phyloP scores from a whole-genome alignment of 2,888 invertebrate genomes.

The Catocala fraxini region DNA sequence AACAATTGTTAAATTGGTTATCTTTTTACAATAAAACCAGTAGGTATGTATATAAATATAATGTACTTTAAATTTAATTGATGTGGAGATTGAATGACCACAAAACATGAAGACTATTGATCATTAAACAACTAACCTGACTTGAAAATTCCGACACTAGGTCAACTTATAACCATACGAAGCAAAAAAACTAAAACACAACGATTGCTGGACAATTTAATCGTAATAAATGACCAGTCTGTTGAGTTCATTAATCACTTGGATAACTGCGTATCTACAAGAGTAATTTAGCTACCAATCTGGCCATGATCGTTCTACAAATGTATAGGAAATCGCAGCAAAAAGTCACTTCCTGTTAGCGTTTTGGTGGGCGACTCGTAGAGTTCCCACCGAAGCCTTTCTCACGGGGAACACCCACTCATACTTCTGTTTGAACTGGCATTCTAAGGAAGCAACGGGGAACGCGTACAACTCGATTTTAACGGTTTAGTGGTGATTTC shows the following conservation, averaged over 20 bases:
- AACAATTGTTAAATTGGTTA: no score
- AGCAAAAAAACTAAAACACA: no score
- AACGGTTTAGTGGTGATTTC: not conserved
- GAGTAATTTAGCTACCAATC: slow-evolving; percentile 3
- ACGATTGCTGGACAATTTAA: no score
- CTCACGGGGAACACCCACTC: slow-evolving; percentile 59
- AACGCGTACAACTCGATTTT: slow-evolving; percentile 6
- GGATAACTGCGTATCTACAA: not conserved
- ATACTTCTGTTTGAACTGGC: slow-evolving; percentile 27
- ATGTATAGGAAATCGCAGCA: slow-evolving; percentile 33
- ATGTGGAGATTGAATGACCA: no score
- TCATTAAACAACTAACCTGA: no score
- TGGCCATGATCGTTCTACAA: slow-evolving; percentile 11
- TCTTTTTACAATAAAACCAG: no score
- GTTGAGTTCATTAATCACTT: not conserved
- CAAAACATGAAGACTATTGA: no score
- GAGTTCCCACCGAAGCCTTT: slow-evolving; percentile 42
- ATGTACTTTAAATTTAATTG: no score
- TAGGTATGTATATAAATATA: no score
- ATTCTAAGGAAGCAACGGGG: not conserved
- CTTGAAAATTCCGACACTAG: no score
- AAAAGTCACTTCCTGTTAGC: slow-evolving; percentile 49
- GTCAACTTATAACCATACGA: no score
- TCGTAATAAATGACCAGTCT: not conserved
- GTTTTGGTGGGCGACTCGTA: slow-evolving; percentile 21